Conservation (phyloP, 2,797 vertebrate species). For the Muscicapa comitata region DNA sequence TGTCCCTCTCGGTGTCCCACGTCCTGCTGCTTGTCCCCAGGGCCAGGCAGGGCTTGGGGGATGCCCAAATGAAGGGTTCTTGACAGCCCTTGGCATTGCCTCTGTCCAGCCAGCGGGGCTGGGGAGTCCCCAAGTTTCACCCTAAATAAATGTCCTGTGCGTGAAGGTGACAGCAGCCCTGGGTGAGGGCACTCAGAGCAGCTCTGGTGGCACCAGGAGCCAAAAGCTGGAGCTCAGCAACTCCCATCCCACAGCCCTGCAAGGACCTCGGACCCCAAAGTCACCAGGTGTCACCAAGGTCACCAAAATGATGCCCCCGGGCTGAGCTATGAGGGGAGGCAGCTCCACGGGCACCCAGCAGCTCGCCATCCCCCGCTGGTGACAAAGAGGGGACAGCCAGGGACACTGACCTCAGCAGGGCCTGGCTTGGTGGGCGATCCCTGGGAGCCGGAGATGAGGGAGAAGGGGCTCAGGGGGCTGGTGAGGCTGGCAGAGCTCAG, state of each 20-base stretch:
- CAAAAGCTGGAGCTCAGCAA: neutral
- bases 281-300: neutral
- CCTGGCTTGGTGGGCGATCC: slow-evolving; percentile 88
- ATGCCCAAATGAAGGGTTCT: neutral
- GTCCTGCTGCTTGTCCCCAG: neutral
- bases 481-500: slow-evolving; percentile 93
- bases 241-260: neutral
- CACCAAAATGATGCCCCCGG: rapidly evolving
- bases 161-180: rapidly evolving
- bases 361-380: neutral
- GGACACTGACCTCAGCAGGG: slow-evolving; percentile 85
- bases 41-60: neutral
- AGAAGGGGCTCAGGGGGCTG: slow-evolving; percentile 94
- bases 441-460: slow-evolving; percentile 88
- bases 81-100: neutral
- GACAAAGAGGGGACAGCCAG: neutral
- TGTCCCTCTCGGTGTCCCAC: neutral
- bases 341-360: neutral
- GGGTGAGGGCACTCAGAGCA: neutral
- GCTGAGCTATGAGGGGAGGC: neutral
- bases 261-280: rapidly evolving
- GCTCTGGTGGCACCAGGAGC: neutral
- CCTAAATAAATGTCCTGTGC: neutral
- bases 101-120: neutral
- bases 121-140: neutral